phyloP scores from a whole-genome alignment of 2,797 vertebrate species.

The Neostethus bicornis region DNA sequence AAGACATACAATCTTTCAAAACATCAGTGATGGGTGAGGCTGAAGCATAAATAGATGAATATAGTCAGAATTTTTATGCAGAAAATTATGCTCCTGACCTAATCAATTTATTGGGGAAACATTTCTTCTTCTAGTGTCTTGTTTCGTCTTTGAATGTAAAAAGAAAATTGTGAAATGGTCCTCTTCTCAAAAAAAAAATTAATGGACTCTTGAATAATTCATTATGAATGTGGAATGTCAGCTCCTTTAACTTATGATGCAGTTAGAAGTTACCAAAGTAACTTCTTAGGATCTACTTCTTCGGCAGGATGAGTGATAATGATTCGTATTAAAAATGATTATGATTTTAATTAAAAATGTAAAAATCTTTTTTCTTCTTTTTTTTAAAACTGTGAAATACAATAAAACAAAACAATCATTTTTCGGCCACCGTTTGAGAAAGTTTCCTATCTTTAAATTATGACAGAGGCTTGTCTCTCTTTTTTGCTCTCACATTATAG shows the following conservation, averaged over 20 bases:
- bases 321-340: background rate
- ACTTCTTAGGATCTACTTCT: background rate
- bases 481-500: background rate
- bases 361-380: too few relatives aligned
- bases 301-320: background rate
- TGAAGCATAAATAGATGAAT: too few relatives aligned
- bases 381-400: too few relatives aligned
- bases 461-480: too few relatives aligned
- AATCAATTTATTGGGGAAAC: slow-evolving; percentile 46
- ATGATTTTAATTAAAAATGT: background rate
- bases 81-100: slow-evolving; percentile 33
- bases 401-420: too few relatives aligned
- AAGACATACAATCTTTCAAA: background rate
- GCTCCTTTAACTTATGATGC: slow-evolving; percentile 7
- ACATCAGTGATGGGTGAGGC: background rate
- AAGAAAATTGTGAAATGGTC: background rate
- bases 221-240: slow-evolving; percentile 1
- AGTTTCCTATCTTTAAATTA: too few relatives aligned
- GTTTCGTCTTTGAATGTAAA: background rate
- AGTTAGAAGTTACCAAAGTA: background rate
- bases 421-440: too few relatives aligned
- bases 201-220: background rate
- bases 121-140: slow-evolving; percentile 21
- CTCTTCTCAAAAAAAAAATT: background rate
- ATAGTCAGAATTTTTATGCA: too few relatives aligned